These are phyloP conservation scores for Athalia circularis DNA, from an alignment of 2,888 invertebrate genomes.

Conservation along the genomic window DNA sequence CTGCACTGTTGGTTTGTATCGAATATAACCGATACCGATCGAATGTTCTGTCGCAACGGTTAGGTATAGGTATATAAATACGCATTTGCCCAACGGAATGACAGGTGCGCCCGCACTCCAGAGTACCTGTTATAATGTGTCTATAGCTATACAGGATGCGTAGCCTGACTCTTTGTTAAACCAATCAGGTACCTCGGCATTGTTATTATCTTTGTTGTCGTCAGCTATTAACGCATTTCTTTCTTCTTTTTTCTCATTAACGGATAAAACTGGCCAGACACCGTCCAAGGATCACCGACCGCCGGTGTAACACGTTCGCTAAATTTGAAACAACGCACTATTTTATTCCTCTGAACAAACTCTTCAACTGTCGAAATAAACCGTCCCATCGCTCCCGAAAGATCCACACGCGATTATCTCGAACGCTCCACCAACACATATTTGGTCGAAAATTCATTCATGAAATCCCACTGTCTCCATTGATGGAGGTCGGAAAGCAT, in stretches of 20 bases:
- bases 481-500: not conserved
- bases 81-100: conserved; percentile 17
- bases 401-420: too few relatives aligned
- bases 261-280: too few relatives aligned
- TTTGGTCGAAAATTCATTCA: conserved; percentile 23
- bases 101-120: conserved; percentile 20
- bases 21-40: too few relatives aligned
- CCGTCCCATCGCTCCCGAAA: not conserved
- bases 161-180: conserved; percentile 20
- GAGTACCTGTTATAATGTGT: conserved; percentile 12
- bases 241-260: too few relatives aligned
- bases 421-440: not conserved
- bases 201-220: not conserved
- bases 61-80: not conserved
- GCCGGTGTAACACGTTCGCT: too few relatives aligned
- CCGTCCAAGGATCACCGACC: not conserved
- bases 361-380: not conserved
- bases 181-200: conserved; percentile 1
- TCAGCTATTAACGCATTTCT: too few relatives aligned
- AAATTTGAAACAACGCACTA: too few relatives aligned
- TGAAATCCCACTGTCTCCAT: not conserved
- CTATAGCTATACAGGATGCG: conserved; percentile 13
- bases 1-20: not conserved
- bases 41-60: not conserved
- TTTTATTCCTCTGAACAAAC: not conserved